Evolutionary conservation across 2,888 invertebrate species (phyloP).

Genomic region (Caenorhabditis panamensis): DNA sequence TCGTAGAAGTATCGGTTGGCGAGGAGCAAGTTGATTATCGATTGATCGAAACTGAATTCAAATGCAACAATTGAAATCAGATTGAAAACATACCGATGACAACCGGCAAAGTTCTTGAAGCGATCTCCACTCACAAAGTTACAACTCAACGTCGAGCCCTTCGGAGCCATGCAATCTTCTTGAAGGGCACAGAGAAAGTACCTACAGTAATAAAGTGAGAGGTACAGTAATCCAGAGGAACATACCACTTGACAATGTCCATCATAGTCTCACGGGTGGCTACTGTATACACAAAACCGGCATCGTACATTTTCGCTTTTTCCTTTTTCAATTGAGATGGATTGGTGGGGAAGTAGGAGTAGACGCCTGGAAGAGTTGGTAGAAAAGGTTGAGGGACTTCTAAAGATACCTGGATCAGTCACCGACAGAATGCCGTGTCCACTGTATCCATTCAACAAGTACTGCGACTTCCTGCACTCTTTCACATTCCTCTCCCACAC

Average conservation of each 20-base stretch:
- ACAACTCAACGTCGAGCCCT: constrained; percentile 56
- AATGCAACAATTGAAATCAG: not conserved
- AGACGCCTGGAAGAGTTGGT: constrained; percentile 74
- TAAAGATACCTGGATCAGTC: constrained; percentile 71
- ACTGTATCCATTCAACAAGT: constrained; percentile 71
- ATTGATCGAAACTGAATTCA: constrained; percentile 75
- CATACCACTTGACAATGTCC: constrained; percentile 80
- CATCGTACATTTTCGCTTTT: constrained; percentile 78
- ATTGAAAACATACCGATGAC: constrained; percentile 80
- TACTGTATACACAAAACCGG: constrained; percentile 70
- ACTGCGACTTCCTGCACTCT: constrained; percentile 60
- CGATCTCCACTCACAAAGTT: constrained; percentile 47
- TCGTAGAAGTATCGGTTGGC: constrained; percentile 81
- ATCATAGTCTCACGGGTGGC: constrained; percentile 66
- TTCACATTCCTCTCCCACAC: constrained; percentile 52
- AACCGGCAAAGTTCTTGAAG: constrained; percentile 74
- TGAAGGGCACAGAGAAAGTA: constrained; percentile 81
- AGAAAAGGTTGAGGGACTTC: too few species aligned
- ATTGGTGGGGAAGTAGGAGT: constrained; percentile 80
- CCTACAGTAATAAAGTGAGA: constrained; percentile 40
- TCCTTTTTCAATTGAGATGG: constrained; percentile 67
- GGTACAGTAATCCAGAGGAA: constrained; percentile 3
- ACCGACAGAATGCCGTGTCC: constrained; percentile 73
- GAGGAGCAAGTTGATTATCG: constrained; percentile 82
- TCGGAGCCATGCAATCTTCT: constrained; percentile 81